Evolutionary conservation across 2,113 vertebrate species (phyloP), one percentile per base, ranked within the genome.

Genomic region (Hoplias malabaricus): DNA sequence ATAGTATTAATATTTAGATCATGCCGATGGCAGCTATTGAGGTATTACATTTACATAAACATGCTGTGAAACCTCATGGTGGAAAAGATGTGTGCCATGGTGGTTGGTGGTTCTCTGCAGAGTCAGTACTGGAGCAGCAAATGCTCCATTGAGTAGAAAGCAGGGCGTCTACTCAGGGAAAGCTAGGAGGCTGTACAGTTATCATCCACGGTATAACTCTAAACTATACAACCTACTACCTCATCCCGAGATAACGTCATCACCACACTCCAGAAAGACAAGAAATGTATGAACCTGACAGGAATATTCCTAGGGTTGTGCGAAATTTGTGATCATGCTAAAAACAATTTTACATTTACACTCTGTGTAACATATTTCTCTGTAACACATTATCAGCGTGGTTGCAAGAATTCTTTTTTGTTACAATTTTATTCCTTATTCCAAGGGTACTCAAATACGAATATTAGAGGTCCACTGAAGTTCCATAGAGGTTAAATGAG

Each of bases 191-290:
- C 94, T 97, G 97, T 98, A 98, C 95, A 99, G 97, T 98, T 95
- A 98, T 97, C 96, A 96, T 95, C 96, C 93, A 92, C 94, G 95
- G 92, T 96, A 93, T 96, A 94, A 96, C 94, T 95, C 96, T 98
- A 92, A 98, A 98, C 96, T 96, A 98, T 97, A 98, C 96, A 98
- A 99, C 96, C 96, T 98, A 98, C 97, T 99, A 98, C 97, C 97
- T 99, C 96, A 98, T 82, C 96, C 95, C 94, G 96, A 93, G 91
- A 89, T 80, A 92, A 90, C 92, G 89, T 90, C 87, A 34, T 59
- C 43, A 34, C 10, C 43, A 34, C 5, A 2, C n/a, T 34, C 5
- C 19, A 34, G 40, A 31, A 33, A 29, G 10, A 61, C 14, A 21
- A 13, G 2, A 29, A 16, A 63, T 7, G 57, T 5, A 61, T 4